phyloP scores from a whole-genome alignment of 2,888 invertebrate species.

The Ceramica pisi region DNA sequence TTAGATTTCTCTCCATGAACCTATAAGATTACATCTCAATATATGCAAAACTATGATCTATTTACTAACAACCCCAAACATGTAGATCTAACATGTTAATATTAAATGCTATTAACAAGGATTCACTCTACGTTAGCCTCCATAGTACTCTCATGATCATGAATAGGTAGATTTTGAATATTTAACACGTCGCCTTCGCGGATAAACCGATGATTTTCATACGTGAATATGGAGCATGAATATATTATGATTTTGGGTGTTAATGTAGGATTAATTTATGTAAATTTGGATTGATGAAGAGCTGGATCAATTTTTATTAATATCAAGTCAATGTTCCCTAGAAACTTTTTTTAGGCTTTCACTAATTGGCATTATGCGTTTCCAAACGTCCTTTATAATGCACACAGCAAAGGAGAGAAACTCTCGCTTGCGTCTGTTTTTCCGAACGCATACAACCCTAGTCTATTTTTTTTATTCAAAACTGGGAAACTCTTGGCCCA shows the following conservation, averaged over 20 bases:
- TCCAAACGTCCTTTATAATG: too few relatives aligned
- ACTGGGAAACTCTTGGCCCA: too few relatives aligned
- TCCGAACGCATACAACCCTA: too few relatives aligned
- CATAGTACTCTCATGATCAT: slow-evolving; percentile 43
- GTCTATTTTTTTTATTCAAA: too few relatives aligned
- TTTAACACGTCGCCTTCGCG: slow-evolving; percentile 47
- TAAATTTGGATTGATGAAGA: slow-evolving; percentile 7
- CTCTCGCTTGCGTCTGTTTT: too few relatives aligned
- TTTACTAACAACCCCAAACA: slow-evolving; percentile 3
- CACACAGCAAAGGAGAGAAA: too few relatives aligned
- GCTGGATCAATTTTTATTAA: background rate
- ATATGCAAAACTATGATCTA: background rate
- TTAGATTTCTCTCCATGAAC: too few relatives aligned
- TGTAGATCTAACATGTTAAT: slow-evolving; percentile 12
- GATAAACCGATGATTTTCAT: slow-evolving; percentile 57
- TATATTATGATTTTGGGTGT: slow-evolving; percentile 32
- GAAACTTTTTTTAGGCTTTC: too few relatives aligned
- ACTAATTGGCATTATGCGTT: too few relatives aligned
- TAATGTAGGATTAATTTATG: slow-evolving; percentile 43
- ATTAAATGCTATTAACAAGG: slow-evolving; percentile 1
- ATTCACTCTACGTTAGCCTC: slow-evolving; percentile 16
- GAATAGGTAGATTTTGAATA: slow-evolving; percentile 55
- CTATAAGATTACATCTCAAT: background rate
- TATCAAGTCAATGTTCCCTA: background rate
- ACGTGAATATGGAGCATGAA: slow-evolving; percentile 55